These are phyloP conservation scores for Vulpes lagopus DNA, from an alignment of 2,113 vertebrate genomes.

Conservation along the genomic window DNA sequence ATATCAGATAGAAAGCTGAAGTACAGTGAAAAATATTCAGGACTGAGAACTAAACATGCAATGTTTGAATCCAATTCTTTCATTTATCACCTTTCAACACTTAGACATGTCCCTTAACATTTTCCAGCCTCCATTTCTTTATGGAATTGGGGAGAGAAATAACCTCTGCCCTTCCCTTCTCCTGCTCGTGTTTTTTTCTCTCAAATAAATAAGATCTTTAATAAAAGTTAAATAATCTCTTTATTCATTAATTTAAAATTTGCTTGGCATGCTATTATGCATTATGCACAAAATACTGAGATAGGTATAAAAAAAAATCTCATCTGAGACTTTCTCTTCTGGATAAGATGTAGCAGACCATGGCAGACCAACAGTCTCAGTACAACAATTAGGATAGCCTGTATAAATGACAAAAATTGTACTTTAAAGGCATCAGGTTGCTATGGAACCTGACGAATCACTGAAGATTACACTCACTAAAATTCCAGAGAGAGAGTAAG, in stretches of 20 bases:
- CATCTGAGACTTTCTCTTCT: background rate
- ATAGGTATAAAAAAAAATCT: background rate
- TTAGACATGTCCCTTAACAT: background rate
- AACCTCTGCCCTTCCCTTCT: too few relatives aligned
- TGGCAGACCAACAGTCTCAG: background rate
- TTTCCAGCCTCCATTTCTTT: background rate
- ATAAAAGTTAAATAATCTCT: background rate
- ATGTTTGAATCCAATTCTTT: background rate
- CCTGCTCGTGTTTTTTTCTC: too few relatives aligned
- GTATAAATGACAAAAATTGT: background rate
- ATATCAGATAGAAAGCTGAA: background rate
- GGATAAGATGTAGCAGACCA: background rate
- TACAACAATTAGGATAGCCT: background rate
- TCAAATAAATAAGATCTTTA: too few relatives aligned
- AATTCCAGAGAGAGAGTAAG: background rate
- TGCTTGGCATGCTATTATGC: background rate
- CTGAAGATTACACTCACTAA: background rate
- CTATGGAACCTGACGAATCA: background rate
- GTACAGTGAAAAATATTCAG: background rate
- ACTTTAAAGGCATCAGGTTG: constrained; percentile 11
- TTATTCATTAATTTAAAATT: constrained; percentile 32
- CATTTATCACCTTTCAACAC: background rate
- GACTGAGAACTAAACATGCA: background rate
- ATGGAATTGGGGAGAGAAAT: background rate
- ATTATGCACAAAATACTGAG: constrained; percentile 27